Evolutionary conservation across 2,113 vertebrate genomes (phyloP), one percentile per base, ranked within the genome.

Genomic region (Cebus imitator): DNA sequence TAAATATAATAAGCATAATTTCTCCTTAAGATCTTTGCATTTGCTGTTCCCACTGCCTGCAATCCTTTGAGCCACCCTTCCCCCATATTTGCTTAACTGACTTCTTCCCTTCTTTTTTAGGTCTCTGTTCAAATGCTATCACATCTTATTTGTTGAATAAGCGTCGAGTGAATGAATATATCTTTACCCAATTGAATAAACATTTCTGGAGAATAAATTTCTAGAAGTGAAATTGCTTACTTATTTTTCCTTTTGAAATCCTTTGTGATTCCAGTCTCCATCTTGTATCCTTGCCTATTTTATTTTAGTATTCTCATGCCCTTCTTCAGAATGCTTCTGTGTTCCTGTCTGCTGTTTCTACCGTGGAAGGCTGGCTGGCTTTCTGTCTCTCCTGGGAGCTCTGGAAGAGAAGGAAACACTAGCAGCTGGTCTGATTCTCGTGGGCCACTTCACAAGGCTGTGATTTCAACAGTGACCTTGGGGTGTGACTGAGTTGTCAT

Each of bases 381-480:
- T 72, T 76, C 45, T 78, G 10, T 84, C 72, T 30, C 58, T 92
- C 17, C 18, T 70, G 94, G 94, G 95, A 94, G 52, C 76, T 84
- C 25, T 45, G 85, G 90, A 80, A 72, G 86, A 81, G 82, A 93
- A 78, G 55, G 45, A 81, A 90, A 70, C 64, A 85, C 87, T 35
- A 70, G 95, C 97, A 97, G 94, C 94, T 97, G 92, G 75, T 86
- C 66, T 40, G 66, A 64, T 97, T 80, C 96, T 92, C 3, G 4
- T 20, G 90, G 93, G 68, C 76, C 87, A 72, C 66, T 98, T 97
- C 80, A 57, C 75, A 88, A 64, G 94, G 68, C 91, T 93, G 76
- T 90, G 72, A 96, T 97, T 94, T 97, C 94, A 92, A 94, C 93
- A 92, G 66, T 96, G 94, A 97, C 97, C 96, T 98, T 98, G 96